Conservation (phyloP, 1,140 invertebrate species). For the Gerris buenoi region DNA sequence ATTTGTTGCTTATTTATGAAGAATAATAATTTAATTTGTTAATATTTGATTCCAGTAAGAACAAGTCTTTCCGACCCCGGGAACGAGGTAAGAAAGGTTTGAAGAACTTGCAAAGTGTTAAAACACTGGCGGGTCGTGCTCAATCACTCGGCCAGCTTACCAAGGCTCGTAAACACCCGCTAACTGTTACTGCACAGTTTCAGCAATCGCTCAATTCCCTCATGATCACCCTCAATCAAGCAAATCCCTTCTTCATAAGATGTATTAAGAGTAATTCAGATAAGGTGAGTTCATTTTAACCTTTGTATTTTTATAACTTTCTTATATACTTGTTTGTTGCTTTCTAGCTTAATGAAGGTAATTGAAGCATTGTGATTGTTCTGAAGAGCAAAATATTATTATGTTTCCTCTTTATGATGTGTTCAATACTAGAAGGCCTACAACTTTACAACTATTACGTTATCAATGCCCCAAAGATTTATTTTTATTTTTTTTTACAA, state of each 20-base stretch:
- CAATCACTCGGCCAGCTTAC: slow-evolving; percentile 36
- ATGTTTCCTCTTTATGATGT: too few species aligned
- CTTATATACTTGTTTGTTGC: too few species aligned
- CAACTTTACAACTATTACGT: too few species aligned
- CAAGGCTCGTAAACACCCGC: slow-evolving; percentile 69
- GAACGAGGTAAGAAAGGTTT: slow-evolving; percentile 61
- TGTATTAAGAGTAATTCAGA: slow-evolving; percentile 92
- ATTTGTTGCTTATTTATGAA: too few species aligned
- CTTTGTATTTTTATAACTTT: too few species aligned
- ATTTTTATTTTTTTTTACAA: too few species aligned
- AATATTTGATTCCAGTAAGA: slow-evolving; percentile 47
- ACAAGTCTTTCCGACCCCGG: slow-evolving; percentile 71
- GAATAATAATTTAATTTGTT: background rate
- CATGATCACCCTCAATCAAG: slow-evolving; percentile 86
- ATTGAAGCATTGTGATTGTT: too few species aligned
- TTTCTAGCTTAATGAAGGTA: too few species aligned
- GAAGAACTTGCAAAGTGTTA: slow-evolving; percentile 79
- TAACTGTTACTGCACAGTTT: slow-evolving; percentile 87
- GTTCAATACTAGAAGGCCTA: too few species aligned
- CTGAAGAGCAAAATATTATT: too few species aligned
- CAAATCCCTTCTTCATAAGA: slow-evolving; percentile 91
- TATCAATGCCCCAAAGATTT: too few species aligned
- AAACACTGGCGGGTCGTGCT: slow-evolving; percentile 63
- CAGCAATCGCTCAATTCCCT: slow-evolving; percentile 77
- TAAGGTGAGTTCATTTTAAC: slow-evolving; percentile 43